Evolutionary conservation across 37 sponge, comb jelly and placozoan species (phyloP).

Genomic region (Aphrocallistes beatrix): DNA sequence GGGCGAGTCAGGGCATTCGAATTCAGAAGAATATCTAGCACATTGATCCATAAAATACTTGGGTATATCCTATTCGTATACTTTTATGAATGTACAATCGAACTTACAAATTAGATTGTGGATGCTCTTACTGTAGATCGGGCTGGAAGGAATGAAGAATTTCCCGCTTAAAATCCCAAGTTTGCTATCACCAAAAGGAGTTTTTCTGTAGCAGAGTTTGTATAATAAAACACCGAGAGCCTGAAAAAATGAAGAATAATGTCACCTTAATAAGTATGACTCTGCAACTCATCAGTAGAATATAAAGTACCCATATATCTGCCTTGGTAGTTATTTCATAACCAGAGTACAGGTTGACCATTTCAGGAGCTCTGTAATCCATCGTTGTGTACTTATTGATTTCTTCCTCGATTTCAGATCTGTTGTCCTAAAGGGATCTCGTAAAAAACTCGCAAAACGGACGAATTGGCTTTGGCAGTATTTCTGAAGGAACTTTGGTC

Average conservation of each 20-base stretch:
- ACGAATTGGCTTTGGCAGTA: background rate
- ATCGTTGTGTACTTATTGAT: constrained; percentile 79
- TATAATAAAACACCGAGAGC: constrained; percentile 83
- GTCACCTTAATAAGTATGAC: background rate
- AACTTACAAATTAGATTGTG: constrained; percentile 64
- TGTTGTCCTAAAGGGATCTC: background rate
- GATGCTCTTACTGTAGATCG: constrained; percentile 41
- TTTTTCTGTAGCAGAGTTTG: constrained; percentile 89
- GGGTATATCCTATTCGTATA: background rate
- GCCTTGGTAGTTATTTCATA: constrained; percentile 65
- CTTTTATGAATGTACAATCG: background rate
- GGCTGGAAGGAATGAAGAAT: constrained; percentile 57
- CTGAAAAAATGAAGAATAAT: constrained; percentile 29
- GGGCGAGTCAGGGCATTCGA: background rate
- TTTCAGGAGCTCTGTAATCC: constrained; percentile 86
- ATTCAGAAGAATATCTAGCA: background rate
- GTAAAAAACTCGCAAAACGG: background rate
- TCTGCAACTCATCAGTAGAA: background rate
- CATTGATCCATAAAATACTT: background rate
- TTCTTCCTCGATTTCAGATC: constrained; percentile 18
- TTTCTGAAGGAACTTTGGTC: background rate
- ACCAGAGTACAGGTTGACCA: constrained; percentile 78
- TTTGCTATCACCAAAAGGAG: constrained; percentile 83
- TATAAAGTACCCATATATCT: constrained; percentile 73
- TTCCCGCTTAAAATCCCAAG: constrained; percentile 69